Percentiles rank a stretch among this genome's conserved stretches.
phyloP scores from a whole-genome alignment of 2,113 vertebrate species.

The Saguinus midas region DNA sequence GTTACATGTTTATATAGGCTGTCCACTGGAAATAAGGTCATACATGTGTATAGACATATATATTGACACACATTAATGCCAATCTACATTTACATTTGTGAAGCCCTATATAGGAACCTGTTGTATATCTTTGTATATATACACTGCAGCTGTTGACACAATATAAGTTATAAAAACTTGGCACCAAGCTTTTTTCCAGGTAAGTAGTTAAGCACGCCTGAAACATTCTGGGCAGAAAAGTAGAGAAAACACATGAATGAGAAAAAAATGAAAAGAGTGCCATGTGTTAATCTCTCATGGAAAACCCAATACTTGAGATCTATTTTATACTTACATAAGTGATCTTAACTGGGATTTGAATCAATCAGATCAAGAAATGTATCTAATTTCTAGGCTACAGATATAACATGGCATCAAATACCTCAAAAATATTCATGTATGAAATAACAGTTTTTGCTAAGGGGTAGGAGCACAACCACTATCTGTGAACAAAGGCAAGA shows the following conservation, averaged over 20 bases:
- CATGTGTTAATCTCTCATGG: neutral
- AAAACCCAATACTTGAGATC: neutral
- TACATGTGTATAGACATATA: neutral
- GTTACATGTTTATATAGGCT: neutral
- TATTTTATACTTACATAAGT: neutral
- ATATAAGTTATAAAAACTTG: neutral
- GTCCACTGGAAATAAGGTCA: neutral
- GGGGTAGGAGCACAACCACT: neutral
- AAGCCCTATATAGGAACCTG: neutral
- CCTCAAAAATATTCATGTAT: neutral
- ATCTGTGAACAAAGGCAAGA: neutral
- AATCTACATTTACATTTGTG: constrained; percentile 24
- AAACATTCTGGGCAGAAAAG: constrained; percentile 30
- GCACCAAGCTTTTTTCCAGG: constrained; percentile 15
- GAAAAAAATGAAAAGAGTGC: constrained; percentile 1
- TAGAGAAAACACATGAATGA: neutral
- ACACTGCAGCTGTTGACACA: constrained; percentile 20
- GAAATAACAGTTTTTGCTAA: neutral
- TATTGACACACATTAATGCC: neutral
- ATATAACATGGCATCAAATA: neutral
- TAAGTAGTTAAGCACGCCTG: constrained; percentile 44
- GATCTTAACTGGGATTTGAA: neutral
- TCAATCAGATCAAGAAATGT: neutral
- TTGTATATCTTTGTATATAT: neutral
- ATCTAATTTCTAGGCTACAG: neutral